A percentile compares a stretch with the other conserved stretches of the same genome.
Conservation (phyloP, 2,888 invertebrate genomes). For the Dromius quadrimaculatus region DNA sequence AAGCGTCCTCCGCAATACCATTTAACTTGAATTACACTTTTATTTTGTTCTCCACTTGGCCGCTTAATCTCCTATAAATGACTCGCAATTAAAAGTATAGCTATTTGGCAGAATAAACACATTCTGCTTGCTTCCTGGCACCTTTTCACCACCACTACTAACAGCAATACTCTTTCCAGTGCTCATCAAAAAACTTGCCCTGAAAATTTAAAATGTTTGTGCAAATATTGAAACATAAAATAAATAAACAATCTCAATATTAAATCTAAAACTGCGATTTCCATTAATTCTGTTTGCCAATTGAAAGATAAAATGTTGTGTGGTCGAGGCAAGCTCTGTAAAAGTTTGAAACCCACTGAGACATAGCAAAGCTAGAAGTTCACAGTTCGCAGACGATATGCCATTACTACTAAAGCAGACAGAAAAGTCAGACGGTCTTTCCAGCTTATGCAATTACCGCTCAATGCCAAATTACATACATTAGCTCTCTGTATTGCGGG, state of each 20-base stretch:
- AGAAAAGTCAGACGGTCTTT: conserved; percentile 46
- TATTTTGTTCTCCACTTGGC: conserved; percentile 40
- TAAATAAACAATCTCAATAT: too few relatives aligned
- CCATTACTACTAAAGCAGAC: conserved; percentile 43
- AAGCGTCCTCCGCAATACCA: conserved; percentile 31
- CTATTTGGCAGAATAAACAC: conserved; percentile 51
- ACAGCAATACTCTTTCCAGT: too few relatives aligned
- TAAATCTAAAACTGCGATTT: too few relatives aligned
- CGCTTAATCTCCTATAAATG: conserved; percentile 47
- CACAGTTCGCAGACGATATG: background rate
- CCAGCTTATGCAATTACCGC: conserved; percentile 50
- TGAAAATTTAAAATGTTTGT: too few relatives aligned
- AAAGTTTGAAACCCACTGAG: too few relatives aligned
- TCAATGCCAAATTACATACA: conserved; percentile 52
- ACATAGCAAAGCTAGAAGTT: conserved; percentile 20
- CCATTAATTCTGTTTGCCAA: too few relatives aligned
- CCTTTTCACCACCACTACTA: conserved; percentile 14
- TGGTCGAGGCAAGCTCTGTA: too few relatives aligned
- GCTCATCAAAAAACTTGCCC: too few relatives aligned
- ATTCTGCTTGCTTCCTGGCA: conserved; percentile 41
- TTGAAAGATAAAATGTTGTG: too few relatives aligned
- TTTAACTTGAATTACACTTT: conserved; percentile 39
- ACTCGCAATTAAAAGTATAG: conserved; percentile 49
- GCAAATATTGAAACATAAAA: too few relatives aligned
- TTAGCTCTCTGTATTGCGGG: conserved; percentile 10